Percentiles rank a stretch among this genome's conserved stretches.
phyloP scores from a whole-genome alignment of 2,113 vertebrate species.

The Baryphthengus martii region DNA sequence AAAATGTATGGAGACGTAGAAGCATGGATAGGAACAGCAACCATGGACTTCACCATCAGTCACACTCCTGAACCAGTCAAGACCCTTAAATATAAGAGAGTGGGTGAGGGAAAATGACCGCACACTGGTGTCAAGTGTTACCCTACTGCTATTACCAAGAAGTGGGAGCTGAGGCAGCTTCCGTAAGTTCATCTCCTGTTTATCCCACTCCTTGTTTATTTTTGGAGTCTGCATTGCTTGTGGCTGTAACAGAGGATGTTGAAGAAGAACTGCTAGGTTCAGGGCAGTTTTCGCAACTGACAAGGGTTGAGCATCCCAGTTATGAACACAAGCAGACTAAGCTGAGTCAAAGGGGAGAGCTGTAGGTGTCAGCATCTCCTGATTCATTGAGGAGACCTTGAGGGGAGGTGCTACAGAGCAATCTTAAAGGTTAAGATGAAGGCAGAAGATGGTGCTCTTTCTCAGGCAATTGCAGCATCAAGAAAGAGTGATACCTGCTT shows the following conservation, averaged over 20 bases:
- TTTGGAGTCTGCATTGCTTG: not conserved
- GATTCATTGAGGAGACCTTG: not conserved
- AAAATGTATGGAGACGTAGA: not conserved
- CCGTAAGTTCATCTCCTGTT: slow-evolving; percentile 51
- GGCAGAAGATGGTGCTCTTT: not conserved
- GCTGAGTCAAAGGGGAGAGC: not conserved
- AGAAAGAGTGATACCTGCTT: not conserved
- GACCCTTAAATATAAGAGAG: not conserved
- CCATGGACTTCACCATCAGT: not conserved
- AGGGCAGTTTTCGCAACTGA: not conserved
- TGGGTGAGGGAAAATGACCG: not conserved
- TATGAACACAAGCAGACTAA: not conserved
- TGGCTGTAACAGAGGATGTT: not conserved
- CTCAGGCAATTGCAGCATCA: not conserved
- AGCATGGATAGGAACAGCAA: not conserved
- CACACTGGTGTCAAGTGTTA: not conserved
- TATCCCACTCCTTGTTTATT: slow-evolving; percentile 54
- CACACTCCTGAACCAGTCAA: not conserved
- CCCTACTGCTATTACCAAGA: not conserved
- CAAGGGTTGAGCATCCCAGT: not conserved
- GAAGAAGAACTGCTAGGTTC: slow-evolving; percentile 6
- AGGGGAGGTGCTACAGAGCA: not conserved
- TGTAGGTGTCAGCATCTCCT: not conserved
- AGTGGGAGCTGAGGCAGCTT: slow-evolving; percentile 46
- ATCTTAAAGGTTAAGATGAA: not conserved